phyloP scores from a whole-genome alignment of 2,113 vertebrate genomes.

The Gadus chalcogrammus region DNA sequence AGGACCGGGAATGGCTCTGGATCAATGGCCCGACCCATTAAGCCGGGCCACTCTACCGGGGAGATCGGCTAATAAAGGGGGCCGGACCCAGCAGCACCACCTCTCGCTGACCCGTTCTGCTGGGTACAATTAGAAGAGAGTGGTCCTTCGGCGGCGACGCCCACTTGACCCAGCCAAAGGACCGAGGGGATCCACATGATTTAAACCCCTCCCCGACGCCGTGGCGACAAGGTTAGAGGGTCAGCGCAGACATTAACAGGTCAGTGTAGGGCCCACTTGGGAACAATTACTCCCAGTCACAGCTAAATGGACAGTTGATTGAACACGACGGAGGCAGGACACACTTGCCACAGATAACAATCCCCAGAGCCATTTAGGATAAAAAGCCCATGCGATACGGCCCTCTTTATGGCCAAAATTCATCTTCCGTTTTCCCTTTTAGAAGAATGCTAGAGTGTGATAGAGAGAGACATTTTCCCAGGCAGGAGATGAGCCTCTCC shows the following conservation, averaged over 20 bases:
- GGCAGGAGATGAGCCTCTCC: conserved; percentile 57
- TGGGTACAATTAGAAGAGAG: conserved; percentile 74
- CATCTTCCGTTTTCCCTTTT: conserved; percentile 96
- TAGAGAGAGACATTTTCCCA: conserved; percentile 70
- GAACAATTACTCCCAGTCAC: conserved; percentile 99
- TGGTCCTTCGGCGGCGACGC: conserved; percentile 73
- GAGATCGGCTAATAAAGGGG: conserved; percentile 54
- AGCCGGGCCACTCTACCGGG: conserved; percentile 52
- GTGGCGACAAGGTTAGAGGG: conserved; percentile 98
- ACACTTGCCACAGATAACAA: conserved; percentile 99
- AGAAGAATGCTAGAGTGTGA: conserved; percentile 79
- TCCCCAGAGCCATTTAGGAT: conserved; percentile 99
- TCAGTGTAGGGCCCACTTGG: conserved; percentile 97
- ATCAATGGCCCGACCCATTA: conserved; percentile 63
- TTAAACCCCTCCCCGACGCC: conserved; percentile 91
- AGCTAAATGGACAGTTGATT: conserved; percentile 99
- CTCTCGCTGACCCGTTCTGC: conserved; percentile 62
- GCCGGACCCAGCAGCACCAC: conserved; percentile 50
- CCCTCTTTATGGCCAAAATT: conserved; percentile 97
- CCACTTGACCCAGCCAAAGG: conserved; percentile 85
- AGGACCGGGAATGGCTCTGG: conserved; percentile 17
- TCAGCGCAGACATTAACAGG: conserved; percentile 97
- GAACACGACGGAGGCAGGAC: conserved; percentile 95
- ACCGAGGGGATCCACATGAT: conserved; percentile 79
- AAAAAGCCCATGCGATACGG: conserved; percentile 98